A percentile compares a stretch with the other conserved stretches of the same genome.
phyloP scores from a whole-genome alignment of 2,113 vertebrate genomes.

The Chloebia gouldiae region DNA sequence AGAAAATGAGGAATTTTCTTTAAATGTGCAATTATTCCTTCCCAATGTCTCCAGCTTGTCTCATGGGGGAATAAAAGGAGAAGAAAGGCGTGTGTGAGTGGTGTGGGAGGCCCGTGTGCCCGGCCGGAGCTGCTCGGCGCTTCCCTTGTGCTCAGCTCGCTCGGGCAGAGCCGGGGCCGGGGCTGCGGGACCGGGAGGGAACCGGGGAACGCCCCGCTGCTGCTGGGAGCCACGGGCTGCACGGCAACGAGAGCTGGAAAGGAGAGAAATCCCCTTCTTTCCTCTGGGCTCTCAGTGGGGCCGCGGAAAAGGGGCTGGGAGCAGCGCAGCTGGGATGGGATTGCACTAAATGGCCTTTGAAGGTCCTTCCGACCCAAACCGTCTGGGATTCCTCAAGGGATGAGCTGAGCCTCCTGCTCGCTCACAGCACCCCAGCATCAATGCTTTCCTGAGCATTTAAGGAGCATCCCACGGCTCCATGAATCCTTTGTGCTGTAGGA shows the following conservation, averaged over 20 bases:
- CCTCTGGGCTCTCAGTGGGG: background rate
- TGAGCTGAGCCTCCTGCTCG: background rate
- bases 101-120: fast-evolving
- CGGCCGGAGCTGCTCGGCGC: background rate
- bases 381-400: background rate
- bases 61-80: background rate
- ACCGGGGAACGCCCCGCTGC: background rate
- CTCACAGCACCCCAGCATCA: fast-evolving
- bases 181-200: fast-evolving
- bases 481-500: background rate
- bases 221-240: background rate
- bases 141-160: fast-evolving
- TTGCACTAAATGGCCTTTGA: background rate
- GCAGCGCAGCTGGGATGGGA: background rate
- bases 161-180: background rate
- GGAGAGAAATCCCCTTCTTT: background rate
- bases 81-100: fast-evolving
- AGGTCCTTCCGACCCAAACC: background rate
- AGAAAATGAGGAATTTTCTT: background rate
- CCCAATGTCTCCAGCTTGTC: background rate
- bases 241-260: fast-evolving
- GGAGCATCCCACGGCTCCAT: background rate
- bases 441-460: fast-evolving
- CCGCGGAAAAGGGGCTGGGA: background rate
- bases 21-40: background rate